Evolutionary conservation across 2,797 vertebrate species (phyloP).

Genomic region (Propithecus deckenii): DNA sequence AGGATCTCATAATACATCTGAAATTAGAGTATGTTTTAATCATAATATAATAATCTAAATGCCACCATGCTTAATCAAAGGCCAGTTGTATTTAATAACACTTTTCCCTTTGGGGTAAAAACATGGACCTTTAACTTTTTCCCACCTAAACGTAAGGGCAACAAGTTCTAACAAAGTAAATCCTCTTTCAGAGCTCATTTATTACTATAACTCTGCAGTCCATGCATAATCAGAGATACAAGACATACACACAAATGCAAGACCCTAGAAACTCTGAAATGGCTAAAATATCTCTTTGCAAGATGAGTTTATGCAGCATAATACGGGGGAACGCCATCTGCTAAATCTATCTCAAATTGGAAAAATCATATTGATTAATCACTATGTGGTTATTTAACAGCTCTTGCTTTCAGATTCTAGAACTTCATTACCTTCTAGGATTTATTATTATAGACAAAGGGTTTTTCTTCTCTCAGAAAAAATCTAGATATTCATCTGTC

Average conservation of each 20-base stretch:
- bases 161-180: slow-evolving; percentile 23
- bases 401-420: background rate
- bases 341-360: background rate
- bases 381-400: background rate
- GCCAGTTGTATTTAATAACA: slow-evolving; percentile 79
- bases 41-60: slow-evolving; percentile 84
- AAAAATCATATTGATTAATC: background rate
- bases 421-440: background rate
- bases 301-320: background rate
- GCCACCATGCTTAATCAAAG: slow-evolving; percentile 79
- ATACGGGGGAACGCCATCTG: background rate
- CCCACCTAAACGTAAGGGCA: slow-evolving; percentile 41
- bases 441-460: background rate
- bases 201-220: background rate
- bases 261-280: background rate
- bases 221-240: background rate
- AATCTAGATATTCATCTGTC: background rate
- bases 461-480: background rate
- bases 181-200: background rate
- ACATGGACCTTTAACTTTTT: slow-evolving; percentile 38
- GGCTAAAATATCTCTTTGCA: background rate
- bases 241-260: background rate
- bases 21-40: slow-evolving; percentile 81
- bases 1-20: slow-evolving; percentile 78
- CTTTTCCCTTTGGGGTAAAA: slow-evolving; percentile 64